phyloP scores from a whole-genome alignment of 2,888 invertebrate genomes.

The Melanchra persicariae region DNA sequence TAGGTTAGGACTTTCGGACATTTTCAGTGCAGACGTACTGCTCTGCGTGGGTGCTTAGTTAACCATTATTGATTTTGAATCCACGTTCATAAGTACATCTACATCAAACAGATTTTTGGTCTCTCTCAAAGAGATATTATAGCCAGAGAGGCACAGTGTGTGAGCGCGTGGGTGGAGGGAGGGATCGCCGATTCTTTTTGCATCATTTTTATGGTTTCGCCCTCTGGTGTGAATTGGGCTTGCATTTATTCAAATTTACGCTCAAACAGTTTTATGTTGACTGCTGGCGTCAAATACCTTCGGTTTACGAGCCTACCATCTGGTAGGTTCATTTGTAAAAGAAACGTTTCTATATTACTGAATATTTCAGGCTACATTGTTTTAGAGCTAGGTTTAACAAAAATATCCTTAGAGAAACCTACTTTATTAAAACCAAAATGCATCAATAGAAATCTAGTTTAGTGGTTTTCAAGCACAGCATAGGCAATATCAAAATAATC shows the following conservation, averaged over 20 bases:
- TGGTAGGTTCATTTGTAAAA: slow-evolving; percentile 47
- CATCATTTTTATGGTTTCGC: slow-evolving; percentile 79
- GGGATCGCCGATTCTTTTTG: slow-evolving; percentile 69
- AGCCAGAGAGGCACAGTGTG: slow-evolving; percentile 4
- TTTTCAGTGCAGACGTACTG: slow-evolving; percentile 42
- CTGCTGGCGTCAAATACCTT: slow-evolving; percentile 53
- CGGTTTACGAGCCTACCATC: slow-evolving; percentile 57
- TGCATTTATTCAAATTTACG: slow-evolving; percentile 62
- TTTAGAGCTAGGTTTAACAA: slow-evolving; percentile 7
- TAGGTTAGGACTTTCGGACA: slow-evolving; percentile 12
- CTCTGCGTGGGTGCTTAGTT: slow-evolving; percentile 27
- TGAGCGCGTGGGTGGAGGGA: slow-evolving; percentile 42
- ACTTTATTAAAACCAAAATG: slow-evolving; percentile 13
- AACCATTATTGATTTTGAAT: slow-evolving; percentile 34
- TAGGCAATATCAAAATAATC: slow-evolving; percentile 26
- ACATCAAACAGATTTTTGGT: slow-evolving; percentile 39
- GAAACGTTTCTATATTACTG: slow-evolving; percentile 24
- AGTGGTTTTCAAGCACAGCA: slow-evolving; percentile 14
- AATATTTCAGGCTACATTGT: slow-evolving; percentile 20
- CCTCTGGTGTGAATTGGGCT: slow-evolving; percentile 71
- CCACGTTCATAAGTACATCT: slow-evolving; percentile 27
- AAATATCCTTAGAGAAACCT: background rate
- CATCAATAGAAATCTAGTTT: slow-evolving; percentile 1
- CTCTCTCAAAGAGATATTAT: slow-evolving; percentile 18
- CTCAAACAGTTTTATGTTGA: slow-evolving; percentile 55